A percentile compares a stretch with the other conserved stretches of the same genome.
phyloP scores from a whole-genome alignment of 2,888 invertebrate genomes.

The Herminia tarsipennalis region DNA sequence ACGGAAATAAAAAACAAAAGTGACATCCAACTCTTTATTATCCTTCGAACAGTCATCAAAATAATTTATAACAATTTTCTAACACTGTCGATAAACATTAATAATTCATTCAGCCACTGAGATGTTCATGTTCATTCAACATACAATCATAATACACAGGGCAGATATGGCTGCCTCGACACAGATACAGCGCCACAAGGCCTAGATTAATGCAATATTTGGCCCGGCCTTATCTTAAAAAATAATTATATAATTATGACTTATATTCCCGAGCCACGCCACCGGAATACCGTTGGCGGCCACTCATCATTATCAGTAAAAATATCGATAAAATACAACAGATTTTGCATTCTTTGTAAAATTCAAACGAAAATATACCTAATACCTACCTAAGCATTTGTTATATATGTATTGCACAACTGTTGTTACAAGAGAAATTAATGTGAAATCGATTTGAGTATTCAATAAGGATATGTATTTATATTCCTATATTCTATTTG shows the following conservation, averaged over 20 bases:
- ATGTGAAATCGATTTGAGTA: slow-evolving; percentile 81
- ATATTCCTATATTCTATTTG: slow-evolving; percentile 77
- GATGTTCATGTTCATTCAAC: slow-evolving; percentile 75
- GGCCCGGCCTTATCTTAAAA: slow-evolving; percentile 84
- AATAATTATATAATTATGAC: slow-evolving; percentile 83
- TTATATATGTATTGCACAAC: slow-evolving; percentile 83
- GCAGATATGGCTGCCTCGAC: slow-evolving; percentile 69
- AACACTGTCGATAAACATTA: slow-evolving; percentile 85
- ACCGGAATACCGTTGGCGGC: slow-evolving; percentile 56
- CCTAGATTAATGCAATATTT: slow-evolving; percentile 83
- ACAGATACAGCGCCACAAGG: slow-evolving; percentile 74
- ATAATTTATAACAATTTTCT: slow-evolving; percentile 87
- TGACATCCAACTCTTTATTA: slow-evolving; percentile 87
- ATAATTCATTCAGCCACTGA: slow-evolving; percentile 83
- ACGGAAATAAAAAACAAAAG: slow-evolving; percentile 59
- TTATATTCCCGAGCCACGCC: slow-evolving; percentile 66
- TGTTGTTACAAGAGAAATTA: slow-evolving; percentile 74
- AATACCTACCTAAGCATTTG: slow-evolving; percentile 82
- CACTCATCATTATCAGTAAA: slow-evolving; percentile 72
- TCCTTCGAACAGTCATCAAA: slow-evolving; percentile 87
- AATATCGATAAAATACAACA: slow-evolving; percentile 84
- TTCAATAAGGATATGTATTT: slow-evolving; percentile 83
- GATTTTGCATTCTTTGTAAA: slow-evolving; percentile 80
- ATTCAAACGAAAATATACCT: slow-evolving; percentile 82
- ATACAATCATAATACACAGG: slow-evolving; percentile 71